Conservation (phyloP, 1,140 invertebrate genomes). For the Potamilus streckersoni region DNA sequence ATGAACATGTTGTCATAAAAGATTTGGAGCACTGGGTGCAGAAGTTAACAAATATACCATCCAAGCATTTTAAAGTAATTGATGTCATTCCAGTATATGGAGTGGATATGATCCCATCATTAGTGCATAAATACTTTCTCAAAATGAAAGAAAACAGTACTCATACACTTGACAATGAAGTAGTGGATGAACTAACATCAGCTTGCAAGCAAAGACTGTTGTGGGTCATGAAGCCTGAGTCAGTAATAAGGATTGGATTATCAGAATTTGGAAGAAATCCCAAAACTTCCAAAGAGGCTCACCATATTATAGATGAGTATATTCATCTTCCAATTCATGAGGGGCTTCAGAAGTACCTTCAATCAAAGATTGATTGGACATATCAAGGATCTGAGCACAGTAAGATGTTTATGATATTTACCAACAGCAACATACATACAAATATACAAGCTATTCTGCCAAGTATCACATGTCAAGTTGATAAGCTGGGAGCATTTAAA, state of each 20-base stretch:
- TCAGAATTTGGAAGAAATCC: not conserved
- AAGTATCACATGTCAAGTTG: conserved; percentile 7
- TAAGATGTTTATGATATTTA: conserved; percentile 29
- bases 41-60: conserved; percentile 17
- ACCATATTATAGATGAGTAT: conserved; percentile 2
- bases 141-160: not conserved
- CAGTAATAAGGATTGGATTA: conserved; percentile 28
- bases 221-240: conserved; percentile 35
- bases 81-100: conserved; percentile 29
- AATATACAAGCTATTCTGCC: conserved; percentile 6
- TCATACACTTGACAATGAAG: not conserved
- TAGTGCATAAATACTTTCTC: conserved; percentile 21
- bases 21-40: conserved; percentile 8
- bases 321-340: conserved; percentile 33
- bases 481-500: conserved; percentile 40
- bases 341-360: conserved; percentile 26
- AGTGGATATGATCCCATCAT: conserved; percentile 36
- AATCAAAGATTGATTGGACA: not conserved
- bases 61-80: conserved; percentile 9
- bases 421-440: conserved; percentile 30
- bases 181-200: not conserved
- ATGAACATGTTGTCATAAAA: conserved; percentile 3
- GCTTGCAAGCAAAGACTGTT: conserved; percentile 18
- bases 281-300: not conserved
- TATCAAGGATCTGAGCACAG: not conserved